These are phyloP conservation scores for Triplophysa bombifrons DNA, from an alignment of 2,797 vertebrate genomes.

Conservation along the genomic window DNA sequence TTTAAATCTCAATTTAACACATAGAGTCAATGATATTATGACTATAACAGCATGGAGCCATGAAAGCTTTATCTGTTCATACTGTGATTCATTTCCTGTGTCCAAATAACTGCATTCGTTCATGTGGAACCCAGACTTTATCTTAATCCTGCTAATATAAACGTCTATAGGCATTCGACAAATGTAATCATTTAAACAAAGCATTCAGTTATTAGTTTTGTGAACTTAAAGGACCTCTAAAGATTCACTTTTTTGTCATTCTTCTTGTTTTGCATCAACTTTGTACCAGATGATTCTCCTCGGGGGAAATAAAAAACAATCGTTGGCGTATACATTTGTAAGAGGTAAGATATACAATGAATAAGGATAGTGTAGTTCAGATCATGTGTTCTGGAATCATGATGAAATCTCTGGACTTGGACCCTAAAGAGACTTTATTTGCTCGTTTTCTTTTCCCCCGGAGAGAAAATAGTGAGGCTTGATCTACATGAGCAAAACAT, in stretches of 20 bases:
- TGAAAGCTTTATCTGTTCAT: background rate
- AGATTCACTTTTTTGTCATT: background rate
- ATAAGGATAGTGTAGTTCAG: background rate
- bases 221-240: background rate
- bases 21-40: background rate
- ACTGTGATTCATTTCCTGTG: conserved; percentile 20
- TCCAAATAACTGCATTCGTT: background rate
- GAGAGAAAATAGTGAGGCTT: too few relatives aligned
- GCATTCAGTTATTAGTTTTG: background rate
- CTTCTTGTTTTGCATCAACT: too few relatives aligned
- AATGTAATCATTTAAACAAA: background rate
- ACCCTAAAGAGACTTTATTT: too few relatives aligned
- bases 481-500: too few relatives aligned
- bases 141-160: background rate
- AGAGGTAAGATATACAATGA: background rate
- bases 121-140: background rate
- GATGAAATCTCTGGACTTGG: too few relatives aligned
- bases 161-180: background rate
- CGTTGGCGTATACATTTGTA: background rate
- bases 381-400: background rate
- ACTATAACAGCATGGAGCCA: background rate
- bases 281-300: background rate
- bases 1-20: background rate
- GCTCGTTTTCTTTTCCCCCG: too few relatives aligned
- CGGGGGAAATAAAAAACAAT: background rate